Percentiles rank a stretch among this genome's conserved stretches.
phyloP scores from a whole-genome alignment of 2,797 vertebrate species.

The Phataginus tetradactyla region DNA sequence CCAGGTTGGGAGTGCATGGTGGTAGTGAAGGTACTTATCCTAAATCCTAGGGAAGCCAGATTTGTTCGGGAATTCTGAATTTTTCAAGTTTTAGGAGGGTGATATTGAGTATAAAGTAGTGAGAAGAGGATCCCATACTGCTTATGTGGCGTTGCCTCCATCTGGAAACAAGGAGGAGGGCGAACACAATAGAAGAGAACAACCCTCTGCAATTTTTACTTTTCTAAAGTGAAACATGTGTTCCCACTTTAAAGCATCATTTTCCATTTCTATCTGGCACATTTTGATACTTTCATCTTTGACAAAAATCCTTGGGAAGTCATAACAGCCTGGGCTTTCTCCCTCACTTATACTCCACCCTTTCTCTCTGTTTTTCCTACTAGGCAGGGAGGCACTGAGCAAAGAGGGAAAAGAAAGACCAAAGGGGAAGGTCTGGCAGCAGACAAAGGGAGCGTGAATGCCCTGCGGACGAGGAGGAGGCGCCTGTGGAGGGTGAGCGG shows the following conservation, averaged over 20 bases:
- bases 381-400: neutral
- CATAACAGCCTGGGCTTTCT: constrained; percentile 49
- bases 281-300: constrained; percentile 53
- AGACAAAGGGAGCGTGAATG: neutral
- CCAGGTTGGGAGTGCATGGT: fast-evolving
- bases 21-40: neutral
- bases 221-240: constrained; percentile 59
- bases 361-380: neutral
- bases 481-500: fast-evolving
- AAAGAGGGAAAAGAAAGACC: neutral
- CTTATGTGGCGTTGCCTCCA: neutral
- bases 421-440: neutral
- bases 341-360: neutral
- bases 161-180: neutral
- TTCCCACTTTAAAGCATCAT: constrained; percentile 32
- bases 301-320: constrained; percentile 68
- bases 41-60: neutral
- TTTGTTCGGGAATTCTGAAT: neutral
- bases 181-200: neutral
- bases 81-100: neutral
- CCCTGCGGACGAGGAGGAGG: neutral
- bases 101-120: neutral
- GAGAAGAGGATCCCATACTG: neutral
- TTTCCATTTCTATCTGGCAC: constrained; percentile 52
- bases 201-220: neutral